A percentile compares a stretch with the other conserved stretches of the same genome.
phyloP scores from a whole-genome alignment of 2,113 vertebrate genomes.

The human (Homo sapiens) region DNA sequence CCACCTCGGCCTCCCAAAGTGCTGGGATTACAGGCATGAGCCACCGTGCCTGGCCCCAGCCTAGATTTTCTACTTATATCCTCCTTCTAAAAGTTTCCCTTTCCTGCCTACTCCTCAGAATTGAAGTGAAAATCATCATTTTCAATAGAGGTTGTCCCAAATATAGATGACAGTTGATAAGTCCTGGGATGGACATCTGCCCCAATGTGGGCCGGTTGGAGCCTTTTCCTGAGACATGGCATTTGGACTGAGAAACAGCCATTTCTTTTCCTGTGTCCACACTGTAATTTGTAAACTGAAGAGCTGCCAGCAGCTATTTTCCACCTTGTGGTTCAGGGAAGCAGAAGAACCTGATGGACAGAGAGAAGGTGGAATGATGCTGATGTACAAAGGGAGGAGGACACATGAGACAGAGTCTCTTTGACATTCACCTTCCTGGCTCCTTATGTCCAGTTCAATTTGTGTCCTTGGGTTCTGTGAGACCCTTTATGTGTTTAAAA shows the following conservation, averaged over 20 bases:
- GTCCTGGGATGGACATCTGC: not conserved
- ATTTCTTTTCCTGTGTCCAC: not conserved
- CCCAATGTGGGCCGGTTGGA: not conserved
- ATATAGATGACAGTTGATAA: not conserved
- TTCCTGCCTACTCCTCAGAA: not conserved
- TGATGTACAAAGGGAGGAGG: not conserved
- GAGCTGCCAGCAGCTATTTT: not conserved
- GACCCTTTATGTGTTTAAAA: not conserved
- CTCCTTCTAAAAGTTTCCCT: conserved; percentile 18
- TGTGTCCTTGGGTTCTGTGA: not conserved
- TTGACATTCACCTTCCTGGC: not conserved
- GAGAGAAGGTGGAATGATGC: not conserved
- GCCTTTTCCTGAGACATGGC: not conserved
- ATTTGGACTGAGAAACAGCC: not conserved
- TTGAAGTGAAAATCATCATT: not conserved
- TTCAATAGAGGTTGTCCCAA: not conserved
- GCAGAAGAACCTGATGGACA: not conserved
- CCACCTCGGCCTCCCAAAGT: too few relatives aligned
- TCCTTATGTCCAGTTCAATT: not conserved
- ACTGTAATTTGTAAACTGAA: conserved; percentile 14
- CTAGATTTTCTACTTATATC: not conserved
- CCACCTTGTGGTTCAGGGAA: not conserved
- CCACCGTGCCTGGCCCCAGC: too few relatives aligned
- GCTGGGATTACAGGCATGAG: too few relatives aligned
- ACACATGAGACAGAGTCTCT: not conserved